Evolutionary conservation across 1,140 invertebrate genomes (phyloP).

Genomic region (Carcinoscorpius rotundicauda): DNA sequence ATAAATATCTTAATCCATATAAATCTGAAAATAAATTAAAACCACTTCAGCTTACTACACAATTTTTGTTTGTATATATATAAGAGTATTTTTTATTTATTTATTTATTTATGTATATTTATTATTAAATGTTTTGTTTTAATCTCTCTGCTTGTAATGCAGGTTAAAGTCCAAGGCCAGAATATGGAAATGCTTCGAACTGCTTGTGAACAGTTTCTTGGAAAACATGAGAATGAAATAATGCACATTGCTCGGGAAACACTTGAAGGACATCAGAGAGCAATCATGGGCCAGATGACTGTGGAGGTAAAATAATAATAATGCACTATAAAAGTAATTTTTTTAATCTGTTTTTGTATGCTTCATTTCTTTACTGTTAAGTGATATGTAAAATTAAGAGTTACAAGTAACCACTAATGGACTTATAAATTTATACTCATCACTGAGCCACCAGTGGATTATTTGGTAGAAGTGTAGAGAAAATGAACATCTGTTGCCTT

Average conservation of each 20-base stretch:
- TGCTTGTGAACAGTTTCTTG: conserved; percentile 93
- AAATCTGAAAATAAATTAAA: conserved; percentile 8
- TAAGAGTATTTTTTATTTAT: background rate
- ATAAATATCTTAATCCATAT: background rate
- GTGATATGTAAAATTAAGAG: no score
- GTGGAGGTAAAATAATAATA: conserved; percentile 54
- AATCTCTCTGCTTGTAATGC: background rate
- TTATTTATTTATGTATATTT: background rate
- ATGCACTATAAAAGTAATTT: no score
- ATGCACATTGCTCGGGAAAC: conserved; percentile 89
- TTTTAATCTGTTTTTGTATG: no score
- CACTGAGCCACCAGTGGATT: no score
- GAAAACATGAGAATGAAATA: conserved; percentile 79
- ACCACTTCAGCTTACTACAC: background rate
- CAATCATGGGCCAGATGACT: conserved; percentile 98
- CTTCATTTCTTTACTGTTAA: no score
- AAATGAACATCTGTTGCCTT: no score
- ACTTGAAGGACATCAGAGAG: conserved; percentile 91
- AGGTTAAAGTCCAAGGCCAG: conserved; percentile 95
- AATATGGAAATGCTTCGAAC: conserved; percentile 93
- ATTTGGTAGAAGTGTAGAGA: no score
- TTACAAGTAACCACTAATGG: no score
- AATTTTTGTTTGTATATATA: conserved; percentile 4
- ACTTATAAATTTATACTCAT: no score
- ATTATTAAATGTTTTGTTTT: conserved; percentile 3